Percentiles rank a stretch among this genome's conserved stretches.
Evolutionary conservation across 2,888 invertebrate genomes (phyloP).

Genomic region (Marronus borbonicus): DNA sequence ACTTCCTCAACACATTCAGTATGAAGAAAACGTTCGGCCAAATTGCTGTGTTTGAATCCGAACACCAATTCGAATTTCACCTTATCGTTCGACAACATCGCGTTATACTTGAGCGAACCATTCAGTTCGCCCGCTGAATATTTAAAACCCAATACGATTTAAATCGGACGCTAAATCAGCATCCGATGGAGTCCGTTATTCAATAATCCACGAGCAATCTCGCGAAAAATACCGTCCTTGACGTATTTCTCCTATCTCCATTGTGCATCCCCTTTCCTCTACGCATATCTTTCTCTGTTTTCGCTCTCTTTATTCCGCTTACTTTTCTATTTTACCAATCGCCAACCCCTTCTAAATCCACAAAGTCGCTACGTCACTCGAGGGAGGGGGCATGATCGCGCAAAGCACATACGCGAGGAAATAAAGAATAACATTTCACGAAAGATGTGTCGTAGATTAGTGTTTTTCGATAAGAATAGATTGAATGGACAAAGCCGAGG

Average conservation of each 20-base stretch:
- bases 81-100: too few species aligned
- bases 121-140: not conserved
- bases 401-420: not conserved
- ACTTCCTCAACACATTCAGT: too few species aligned
- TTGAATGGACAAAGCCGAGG: constrained; percentile 60
- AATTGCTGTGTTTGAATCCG: too few species aligned
- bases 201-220: constrained; percentile 19
- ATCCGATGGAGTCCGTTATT: not conserved
- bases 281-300: too few species aligned
- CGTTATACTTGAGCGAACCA: too few species aligned
- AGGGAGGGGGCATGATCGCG: not conserved
- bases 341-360: constrained; percentile 21
- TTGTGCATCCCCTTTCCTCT: too few species aligned
- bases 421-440: constrained; percentile 47
- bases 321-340: not conserved
- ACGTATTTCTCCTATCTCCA: not conserved
- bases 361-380: constrained; percentile 24
- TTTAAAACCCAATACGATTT: constrained; percentile 8
- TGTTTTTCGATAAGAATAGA: constrained; percentile 58
- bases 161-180: constrained; percentile 7
- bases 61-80: too few species aligned
- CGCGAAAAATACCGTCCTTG: constrained; percentile 11
- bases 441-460: constrained; percentile 53
- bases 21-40: too few species aligned
- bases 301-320: not conserved